These are phyloP conservation scores for Hydractinia symbiolongicarpus DNA, from an alignment of 30 jellyfish, hydroid and myxozoan genomes.

Conservation along the genomic window DNA sequence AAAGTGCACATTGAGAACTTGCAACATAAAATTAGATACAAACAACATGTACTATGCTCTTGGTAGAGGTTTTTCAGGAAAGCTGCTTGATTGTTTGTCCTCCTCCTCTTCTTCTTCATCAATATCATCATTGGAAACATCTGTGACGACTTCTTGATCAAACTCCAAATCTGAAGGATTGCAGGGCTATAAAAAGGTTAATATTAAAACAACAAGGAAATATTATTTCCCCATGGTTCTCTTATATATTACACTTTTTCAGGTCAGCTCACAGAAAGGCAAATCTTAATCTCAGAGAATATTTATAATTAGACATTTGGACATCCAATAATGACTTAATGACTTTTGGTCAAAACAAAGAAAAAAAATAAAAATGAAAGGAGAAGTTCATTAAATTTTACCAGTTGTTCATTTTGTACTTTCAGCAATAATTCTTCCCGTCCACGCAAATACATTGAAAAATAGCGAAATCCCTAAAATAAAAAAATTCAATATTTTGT, in stretches of 20 bases:
- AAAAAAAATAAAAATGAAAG: neutral
- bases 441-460: conserved; percentile 74
- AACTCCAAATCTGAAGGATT: conserved; percentile 9
- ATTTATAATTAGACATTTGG: too few relatives aligned
- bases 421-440: conserved; percentile 69
- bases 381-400: conserved; percentile 10
- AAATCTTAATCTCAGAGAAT: too few relatives aligned
- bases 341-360: too few relatives aligned
- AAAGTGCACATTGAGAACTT: neutral
- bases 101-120: neutral
- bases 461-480: conserved; percentile 72
- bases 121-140: conserved; percentile 7
- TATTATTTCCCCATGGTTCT: too few relatives aligned
- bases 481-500: neutral
- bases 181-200: conserved; percentile 14
- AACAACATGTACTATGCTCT: conserved; percentile 1
- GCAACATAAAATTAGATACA: neutral
- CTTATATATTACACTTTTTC: too few relatives aligned
- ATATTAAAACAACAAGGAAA: neutral
- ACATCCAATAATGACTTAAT: too few relatives aligned
- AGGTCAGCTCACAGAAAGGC: neutral
- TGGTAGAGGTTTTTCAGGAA: conserved; percentile 18
- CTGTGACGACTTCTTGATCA: conserved; percentile 19
- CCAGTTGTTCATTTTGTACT: conserved; percentile 78
- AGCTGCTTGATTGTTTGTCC: conserved; percentile 6